Evolutionary conservation across 2,797 vertebrate species (phyloP).

Genomic region (Scyliorhinus canicula): DNA sequence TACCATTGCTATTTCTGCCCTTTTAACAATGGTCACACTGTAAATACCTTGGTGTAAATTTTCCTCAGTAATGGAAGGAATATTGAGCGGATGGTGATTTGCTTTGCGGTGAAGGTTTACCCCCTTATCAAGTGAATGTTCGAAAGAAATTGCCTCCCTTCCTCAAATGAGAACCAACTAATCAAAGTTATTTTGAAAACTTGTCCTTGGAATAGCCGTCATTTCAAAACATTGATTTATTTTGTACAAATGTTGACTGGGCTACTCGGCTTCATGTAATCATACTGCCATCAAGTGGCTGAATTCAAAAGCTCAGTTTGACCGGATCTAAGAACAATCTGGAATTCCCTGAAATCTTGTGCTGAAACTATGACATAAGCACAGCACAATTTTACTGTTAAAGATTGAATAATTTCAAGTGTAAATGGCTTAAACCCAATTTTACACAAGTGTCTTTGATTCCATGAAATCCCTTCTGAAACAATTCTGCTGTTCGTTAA

Average conservation of each 20-base stretch:
- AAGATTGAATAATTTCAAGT: neutral
- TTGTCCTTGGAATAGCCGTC: neutral
- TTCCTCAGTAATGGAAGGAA: neutral
- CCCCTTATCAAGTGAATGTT: neutral
- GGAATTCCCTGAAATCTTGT: neutral
- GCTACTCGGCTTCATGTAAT: neutral
- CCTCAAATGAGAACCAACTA: neutral
- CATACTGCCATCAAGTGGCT: conserved; percentile 26
- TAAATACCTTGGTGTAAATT: neutral
- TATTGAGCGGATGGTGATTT: neutral
- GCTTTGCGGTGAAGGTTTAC: neutral
- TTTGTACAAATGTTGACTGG: neutral
- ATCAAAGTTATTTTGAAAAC: neutral
- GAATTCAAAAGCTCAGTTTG: neutral
- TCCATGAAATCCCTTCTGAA: neutral
- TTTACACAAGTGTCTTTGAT: neutral
- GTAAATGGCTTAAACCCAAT: neutral
- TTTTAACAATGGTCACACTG: neutral
- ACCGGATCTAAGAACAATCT: too few relatives aligned
- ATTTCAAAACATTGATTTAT: conserved; percentile 20
- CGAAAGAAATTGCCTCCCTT: neutral
- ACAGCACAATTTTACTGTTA: neutral
- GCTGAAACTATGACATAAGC: neutral
- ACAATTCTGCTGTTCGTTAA: neutral
- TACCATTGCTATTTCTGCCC: neutral